These are phyloP conservation scores for Vireo griseus DNA, from an alignment of 2,797 vertebrate species.

Conservation along the genomic window DNA sequence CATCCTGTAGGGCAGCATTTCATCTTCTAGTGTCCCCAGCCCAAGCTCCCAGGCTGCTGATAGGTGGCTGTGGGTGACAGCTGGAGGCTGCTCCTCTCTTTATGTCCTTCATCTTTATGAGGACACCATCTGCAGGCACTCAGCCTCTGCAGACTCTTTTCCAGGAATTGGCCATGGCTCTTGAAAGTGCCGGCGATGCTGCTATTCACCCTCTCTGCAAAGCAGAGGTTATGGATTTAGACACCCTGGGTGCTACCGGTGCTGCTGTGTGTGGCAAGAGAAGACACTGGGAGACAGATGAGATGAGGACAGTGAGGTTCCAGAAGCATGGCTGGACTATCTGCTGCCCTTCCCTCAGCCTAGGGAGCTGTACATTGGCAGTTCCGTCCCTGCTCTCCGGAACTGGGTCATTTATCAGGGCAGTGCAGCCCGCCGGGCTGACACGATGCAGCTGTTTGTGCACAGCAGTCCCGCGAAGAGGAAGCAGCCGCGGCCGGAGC, in stretches of 20 bases:
- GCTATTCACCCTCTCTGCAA: background rate
- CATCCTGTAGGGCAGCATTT: background rate
- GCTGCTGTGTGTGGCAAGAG: background rate
- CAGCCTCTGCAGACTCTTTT: background rate
- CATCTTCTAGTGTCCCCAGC: background rate
- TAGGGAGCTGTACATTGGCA: background rate
- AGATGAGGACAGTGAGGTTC: background rate
- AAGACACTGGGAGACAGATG: background rate
- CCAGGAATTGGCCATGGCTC: background rate
- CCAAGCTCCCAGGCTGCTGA: accelerated
- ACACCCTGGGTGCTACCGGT: accelerated
- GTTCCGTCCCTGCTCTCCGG: accelerated
- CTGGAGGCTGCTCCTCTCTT: background rate
- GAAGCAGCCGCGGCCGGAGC: background rate
- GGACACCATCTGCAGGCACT: background rate
- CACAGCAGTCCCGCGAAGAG: background rate
- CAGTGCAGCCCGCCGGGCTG: background rate
- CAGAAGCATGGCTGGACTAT: accelerated
- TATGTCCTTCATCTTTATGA: background rate
- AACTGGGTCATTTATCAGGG: background rate
- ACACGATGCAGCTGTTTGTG: background rate
- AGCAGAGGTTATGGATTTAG: background rate
- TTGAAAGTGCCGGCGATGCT: accelerated
- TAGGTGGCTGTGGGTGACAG: accelerated
- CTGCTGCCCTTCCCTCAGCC: background rate